Base-by-base conservation (phyloP, 1,140 invertebrate genomes). In the Pseudomyrmex dendroicus region DNA sequence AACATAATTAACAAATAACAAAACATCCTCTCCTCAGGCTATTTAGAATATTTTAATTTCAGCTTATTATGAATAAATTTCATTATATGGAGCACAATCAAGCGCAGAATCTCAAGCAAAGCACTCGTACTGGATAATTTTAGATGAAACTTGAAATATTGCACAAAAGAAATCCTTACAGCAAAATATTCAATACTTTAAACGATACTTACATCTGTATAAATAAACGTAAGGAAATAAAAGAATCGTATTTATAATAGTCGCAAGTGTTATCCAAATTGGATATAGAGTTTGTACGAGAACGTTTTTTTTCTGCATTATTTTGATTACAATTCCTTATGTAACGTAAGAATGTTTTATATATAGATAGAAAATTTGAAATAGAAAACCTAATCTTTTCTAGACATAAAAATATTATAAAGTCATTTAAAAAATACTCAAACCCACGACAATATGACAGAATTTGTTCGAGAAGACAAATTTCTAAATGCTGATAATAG, bases 401-500 rank as follows among this genome's bases (percentile, higher is more conserved):
- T 12, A 70, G 22, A 70, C 76, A 50, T 80, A 80, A 80, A 78
- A 72, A 50, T 72, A 80, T 61, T 78, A 70, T 72, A 80, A 78
- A 78, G 44, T 80, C 48, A 59, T 70, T 54, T 70, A 80, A 80
- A 35, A 72, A 59, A 46, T 72, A 59, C 54, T 80, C 54, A 80
- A 78, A 78, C 15, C 5, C 35, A 35, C 35, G 35, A 72, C 22
- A 52, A 80, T 70, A 78, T 72, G 76, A 80, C 44, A 72, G 8
- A 72, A 80, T 54, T 54, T 54, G 17, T 4, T 78, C 10, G 20
- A 61, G 76, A 80, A 80, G 54, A 80, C 70, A 80, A 80, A 80
- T 61, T 56, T 67, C 54, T 50, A 70, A 12, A 50, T 80, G 46
- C 17, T 64, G 35, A 44, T 17, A 12, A 59, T 5, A 70, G 48